A percentile compares a stretch with the other conserved stretches of the same genome.
Conservation (phyloP, 2,888 invertebrate species). For the Stratiomys singularior region DNA sequence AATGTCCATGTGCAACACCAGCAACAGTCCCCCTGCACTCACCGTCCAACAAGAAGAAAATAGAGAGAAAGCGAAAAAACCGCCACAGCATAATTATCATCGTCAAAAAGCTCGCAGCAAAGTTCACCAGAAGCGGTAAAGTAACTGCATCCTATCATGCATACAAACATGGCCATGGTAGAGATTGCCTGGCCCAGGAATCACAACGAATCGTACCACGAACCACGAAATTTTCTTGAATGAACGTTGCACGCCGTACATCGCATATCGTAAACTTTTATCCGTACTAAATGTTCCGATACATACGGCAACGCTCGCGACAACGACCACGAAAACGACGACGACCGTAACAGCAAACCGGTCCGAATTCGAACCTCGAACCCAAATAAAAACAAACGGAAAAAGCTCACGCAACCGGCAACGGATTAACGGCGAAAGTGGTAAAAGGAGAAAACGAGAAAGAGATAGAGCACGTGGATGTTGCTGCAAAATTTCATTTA, state of each 20-base stretch:
- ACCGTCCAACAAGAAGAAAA: neutral
- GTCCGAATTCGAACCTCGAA: constrained; percentile 41
- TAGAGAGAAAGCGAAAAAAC: constrained; percentile 1
- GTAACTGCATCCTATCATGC: neutral
- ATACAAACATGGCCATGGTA: neutral
- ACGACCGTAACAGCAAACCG: constrained; percentile 26
- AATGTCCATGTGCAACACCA: no score
- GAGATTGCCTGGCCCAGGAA: constrained; percentile 8
- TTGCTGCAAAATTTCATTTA: neutral
- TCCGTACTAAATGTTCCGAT: constrained; percentile 24
- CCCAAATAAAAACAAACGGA: constrained; percentile 42
- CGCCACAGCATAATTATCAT: no score
- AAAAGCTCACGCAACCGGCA: constrained; percentile 42
- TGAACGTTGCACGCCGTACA: constrained; percentile 28
- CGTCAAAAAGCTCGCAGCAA: no score
- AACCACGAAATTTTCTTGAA: constrained; percentile 1
- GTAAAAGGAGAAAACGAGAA: constrained; percentile 30
- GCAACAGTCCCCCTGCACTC: no score
- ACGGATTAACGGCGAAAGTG: constrained; percentile 48
- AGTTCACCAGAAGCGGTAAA: no score
- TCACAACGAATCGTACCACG: neutral
- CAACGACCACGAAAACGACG: no score
- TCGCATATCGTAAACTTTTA: constrained; percentile 19
- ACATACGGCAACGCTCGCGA: neutral
- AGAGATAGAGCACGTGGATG: constrained; percentile 44